These are phyloP conservation scores for Physeter macrocephalus DNA, from an alignment of 2,113 vertebrate species.

Conservation along the genomic window DNA sequence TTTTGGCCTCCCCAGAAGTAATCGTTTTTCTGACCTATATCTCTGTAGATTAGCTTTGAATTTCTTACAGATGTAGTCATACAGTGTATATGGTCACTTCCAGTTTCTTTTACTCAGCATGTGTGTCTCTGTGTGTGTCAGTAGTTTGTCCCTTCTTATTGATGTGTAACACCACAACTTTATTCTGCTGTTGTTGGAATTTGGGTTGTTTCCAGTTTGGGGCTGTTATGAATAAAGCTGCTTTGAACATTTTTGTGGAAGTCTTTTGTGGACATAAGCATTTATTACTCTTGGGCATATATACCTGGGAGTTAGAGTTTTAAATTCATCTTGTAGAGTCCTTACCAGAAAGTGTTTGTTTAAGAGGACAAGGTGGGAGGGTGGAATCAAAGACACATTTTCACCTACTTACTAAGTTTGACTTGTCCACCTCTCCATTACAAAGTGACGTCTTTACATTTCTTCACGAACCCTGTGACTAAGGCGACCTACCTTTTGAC, in stretches of 20 bases:
- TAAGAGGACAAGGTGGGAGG: neutral
- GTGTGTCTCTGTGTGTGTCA: neutral
- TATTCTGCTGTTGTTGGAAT: neutral
- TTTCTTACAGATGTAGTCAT: neutral
- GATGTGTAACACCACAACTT: neutral
- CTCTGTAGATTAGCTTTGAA: conserved; percentile 12
- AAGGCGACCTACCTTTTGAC: neutral
- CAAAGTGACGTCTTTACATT: neutral
- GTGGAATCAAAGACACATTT: neutral
- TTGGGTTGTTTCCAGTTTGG: neutral
- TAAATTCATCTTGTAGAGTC: neutral
- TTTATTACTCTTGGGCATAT: neutral
- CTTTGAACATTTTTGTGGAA: neutral
- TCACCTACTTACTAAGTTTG: neutral
- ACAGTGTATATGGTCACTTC: neutral
- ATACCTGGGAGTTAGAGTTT: neutral
- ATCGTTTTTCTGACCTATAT: neutral
- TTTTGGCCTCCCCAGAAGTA: neutral
- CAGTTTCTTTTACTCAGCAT: neutral
- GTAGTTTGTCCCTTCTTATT: neutral
- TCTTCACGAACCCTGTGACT: conserved; percentile 7
- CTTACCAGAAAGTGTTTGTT: neutral
- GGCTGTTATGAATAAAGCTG: neutral
- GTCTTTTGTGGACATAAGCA: neutral
- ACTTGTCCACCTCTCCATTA: neutral